phyloP scores from a whole-genome alignment of 2,113 vertebrate species.

The Apodemus speciosus region DNA sequence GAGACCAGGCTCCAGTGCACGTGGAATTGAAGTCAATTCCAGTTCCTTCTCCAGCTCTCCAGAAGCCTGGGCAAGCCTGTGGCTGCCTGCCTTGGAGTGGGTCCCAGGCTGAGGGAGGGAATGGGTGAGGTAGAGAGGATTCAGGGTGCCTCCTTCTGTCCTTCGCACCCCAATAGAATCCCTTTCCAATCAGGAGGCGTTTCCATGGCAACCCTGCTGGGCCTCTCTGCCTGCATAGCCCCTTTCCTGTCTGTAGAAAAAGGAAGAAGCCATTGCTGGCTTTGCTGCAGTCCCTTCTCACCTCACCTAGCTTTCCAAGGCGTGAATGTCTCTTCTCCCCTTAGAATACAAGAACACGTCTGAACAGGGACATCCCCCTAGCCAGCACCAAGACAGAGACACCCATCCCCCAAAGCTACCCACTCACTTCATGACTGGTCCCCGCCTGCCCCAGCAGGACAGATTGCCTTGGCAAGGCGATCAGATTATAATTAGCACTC shows the following conservation, averaged over 20 bases:
- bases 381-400: background rate
- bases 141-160: background rate
- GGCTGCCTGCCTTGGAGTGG: background rate
- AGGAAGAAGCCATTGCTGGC: background rate
- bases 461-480: slow-evolving; percentile 29
- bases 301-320: background rate
- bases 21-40: background rate
- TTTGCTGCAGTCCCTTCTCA: background rate
- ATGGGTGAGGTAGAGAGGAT: background rate
- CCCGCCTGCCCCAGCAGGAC: slow-evolving; percentile 56
- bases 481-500: slow-evolving; percentile 59
- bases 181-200: background rate
- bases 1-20: background rate
- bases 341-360: background rate
- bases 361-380: background rate
- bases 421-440: background rate
- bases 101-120: background rate
- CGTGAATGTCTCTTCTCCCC: background rate
- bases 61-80: background rate
- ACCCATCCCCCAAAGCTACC: background rate
- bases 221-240: background rate
- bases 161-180: background rate
- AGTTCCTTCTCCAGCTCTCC: background rate
- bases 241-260: background rate
- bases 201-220: background rate